Evolutionary conservation across 2,113 vertebrate species (phyloP).

Genomic region (Ptyas mucosa): DNA sequence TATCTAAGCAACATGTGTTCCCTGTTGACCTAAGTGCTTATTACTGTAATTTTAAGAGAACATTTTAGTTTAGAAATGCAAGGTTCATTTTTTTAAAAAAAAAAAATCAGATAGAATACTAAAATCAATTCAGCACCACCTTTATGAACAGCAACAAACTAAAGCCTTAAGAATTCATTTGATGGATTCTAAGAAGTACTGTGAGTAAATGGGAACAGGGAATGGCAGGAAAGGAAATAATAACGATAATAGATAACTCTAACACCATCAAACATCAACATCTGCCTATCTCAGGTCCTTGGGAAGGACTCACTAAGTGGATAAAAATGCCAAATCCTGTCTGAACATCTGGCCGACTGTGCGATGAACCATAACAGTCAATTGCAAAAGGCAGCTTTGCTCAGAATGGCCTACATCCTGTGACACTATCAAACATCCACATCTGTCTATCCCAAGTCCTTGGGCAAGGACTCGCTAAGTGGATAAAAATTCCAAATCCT

Average conservation of each 20-base stretch:
- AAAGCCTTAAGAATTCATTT: background rate
- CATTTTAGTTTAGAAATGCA: background rate
- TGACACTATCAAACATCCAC: background rate
- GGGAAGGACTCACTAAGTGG: background rate
- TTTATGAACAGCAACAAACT: background rate
- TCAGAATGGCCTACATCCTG: no score
- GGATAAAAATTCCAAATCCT: background rate
- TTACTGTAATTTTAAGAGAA: background rate
- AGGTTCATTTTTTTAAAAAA: background rate
- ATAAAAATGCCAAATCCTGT: background rate
- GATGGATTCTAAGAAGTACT: background rate
- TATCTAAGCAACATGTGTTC: background rate
- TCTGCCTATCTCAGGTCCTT: background rate
- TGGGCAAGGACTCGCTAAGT: background rate
- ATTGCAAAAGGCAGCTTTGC: no score
- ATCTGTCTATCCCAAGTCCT: background rate
- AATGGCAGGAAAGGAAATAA: background rate
- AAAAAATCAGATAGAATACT: background rate
- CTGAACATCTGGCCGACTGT: background rate
- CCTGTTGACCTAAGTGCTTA: background rate
- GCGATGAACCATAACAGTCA: no score
- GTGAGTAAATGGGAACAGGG: background rate
- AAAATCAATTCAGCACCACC: background rate
- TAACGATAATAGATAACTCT: background rate
- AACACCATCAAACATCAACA: background rate